A percentile compares a stretch with the other conserved stretches of the same genome.
These are phyloP conservation scores for Petrolisthes cinctipes DNA, from an alignment of 2,888 invertebrate genomes.

Conservation along the genomic window DNA sequence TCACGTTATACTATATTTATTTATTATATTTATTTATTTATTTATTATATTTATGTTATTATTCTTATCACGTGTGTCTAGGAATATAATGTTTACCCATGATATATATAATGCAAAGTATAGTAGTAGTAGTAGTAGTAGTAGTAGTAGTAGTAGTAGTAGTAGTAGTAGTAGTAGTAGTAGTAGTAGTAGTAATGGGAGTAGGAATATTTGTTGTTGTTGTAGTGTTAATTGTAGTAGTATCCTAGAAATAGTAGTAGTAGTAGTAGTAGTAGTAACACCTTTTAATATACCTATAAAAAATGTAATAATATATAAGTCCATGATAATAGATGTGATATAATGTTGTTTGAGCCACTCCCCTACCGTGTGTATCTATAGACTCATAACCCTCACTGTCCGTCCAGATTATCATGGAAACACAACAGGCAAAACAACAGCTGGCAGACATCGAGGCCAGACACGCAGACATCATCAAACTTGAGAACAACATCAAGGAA, in stretches of 20 bases:
- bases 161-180: conserved; percentile 5
- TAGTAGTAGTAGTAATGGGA: conserved; percentile 4
- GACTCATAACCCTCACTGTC: neutral
- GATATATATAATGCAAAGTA: no score
- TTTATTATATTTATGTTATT: neutral
- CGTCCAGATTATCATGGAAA: conserved; percentile 97
- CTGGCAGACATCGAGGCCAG: conserved; percentile 99
- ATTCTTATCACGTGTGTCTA: neutral
- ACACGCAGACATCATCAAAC: conserved; percentile 99
- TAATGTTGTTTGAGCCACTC: neutral
- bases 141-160: neutral
- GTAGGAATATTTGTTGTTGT: no score
- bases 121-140: conserved; percentile 13
- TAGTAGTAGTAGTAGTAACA: neutral
- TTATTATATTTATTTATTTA: neutral
- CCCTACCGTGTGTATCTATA: neutral
- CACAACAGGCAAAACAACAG: conserved; percentile 99
- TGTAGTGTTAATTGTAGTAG: no score
- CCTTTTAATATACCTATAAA: neutral
- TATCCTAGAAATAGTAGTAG: neutral
- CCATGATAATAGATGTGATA: neutral
- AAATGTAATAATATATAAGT: no score
- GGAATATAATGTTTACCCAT: no score
- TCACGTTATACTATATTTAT: neutral
- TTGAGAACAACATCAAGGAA: conserved; percentile 99